Base-by-base conservation (phyloP, 1,140 invertebrate genomes). In the Caenorhabditis remanei region DNA sequence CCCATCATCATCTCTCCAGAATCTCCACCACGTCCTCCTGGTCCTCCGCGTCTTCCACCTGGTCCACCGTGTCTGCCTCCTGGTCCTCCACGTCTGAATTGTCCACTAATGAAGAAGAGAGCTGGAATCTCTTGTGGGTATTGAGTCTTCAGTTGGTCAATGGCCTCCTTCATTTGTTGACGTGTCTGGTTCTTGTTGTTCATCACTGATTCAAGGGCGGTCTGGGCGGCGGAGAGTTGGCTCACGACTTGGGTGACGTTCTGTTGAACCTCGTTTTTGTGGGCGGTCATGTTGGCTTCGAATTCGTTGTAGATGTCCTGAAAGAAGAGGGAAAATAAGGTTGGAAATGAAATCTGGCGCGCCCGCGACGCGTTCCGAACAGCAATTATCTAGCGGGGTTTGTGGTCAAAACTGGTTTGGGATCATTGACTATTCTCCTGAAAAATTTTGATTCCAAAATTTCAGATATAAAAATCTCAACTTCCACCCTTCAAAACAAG, bases 101-200 rank as follows among this genome's bases (percentile, higher is more conserved):
- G 14, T 79, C 71, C 71, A 79, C 46, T 50, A n/a, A 79, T 79
- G 46, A 79, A 79, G 46, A 79, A 79, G 6, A 79, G 71, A 19
- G 71, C 71, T 48, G 71, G 71, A 79, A 79, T 79, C 71, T 79
- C 71, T 50, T 79, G 19, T 79, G 71, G 71, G 24, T 79, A 79
- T 50, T 79, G 46, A 8, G 43, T 50, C 7, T 79, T 48, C 46
- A 79, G n/a, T 11, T 79, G 8, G 40, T 79, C 71, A 32, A 79
- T 79, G 40, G 71, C 71, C 40, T 79, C 46, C 24, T 50, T 79
- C 71, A 79, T 79, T 16, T 79, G 71, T 48, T 79, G 46, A 0
- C 71, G 19, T 4, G 71, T 79, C 71, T 79, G 71, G n/a, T 50
- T 79, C 21, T 79, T 79, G n/a, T 79, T 79, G 46, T 79, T 50